A percentile compares a stretch with the other conserved stretches of the same genome.
phyloP scores from a whole-genome alignment of 2,888 invertebrate species.

The Boloria selene region DNA sequence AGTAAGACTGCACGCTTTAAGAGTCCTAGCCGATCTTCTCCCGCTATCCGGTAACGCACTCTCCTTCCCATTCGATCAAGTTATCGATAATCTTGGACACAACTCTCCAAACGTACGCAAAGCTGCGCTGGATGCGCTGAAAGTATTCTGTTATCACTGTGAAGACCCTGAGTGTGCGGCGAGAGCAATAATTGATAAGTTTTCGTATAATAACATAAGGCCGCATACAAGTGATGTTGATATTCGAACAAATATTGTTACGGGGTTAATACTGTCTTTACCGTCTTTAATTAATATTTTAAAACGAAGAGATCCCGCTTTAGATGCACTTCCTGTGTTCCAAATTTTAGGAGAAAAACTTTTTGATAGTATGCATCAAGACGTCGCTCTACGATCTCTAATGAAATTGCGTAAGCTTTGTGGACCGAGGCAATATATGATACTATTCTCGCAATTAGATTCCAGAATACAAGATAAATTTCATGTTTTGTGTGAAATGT shows the following conservation, averaged over 20 bases:
- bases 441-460: conserved; percentile 73
- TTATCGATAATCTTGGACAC: conserved; percentile 91
- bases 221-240: conserved; percentile 78
- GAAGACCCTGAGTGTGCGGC: conserved; percentile 86
- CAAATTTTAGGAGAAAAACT: conserved; percentile 81
- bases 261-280: conserved; percentile 85
- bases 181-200: conserved; percentile 84
- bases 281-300: conserved; percentile 84
- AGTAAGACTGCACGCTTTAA: conserved; percentile 90
- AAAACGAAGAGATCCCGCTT: conserved; percentile 69
- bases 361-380: conserved; percentile 81
- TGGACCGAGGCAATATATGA: conserved; percentile 85
- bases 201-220: conserved; percentile 83
- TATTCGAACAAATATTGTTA: conserved; percentile 81
- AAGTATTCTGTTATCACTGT: conserved; percentile 87
- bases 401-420: conserved; percentile 86
- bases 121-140: conserved; percentile 88
- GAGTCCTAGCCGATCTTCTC: conserved; percentile 90
- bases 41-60: conserved; percentile 87
- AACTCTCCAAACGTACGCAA: conserved; percentile 90
- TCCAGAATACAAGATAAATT: conserved; percentile 79
- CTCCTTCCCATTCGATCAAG: conserved; percentile 87
- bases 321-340: conserved; percentile 77
- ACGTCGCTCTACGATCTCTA: conserved; percentile 87
- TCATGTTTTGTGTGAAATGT: conserved; percentile 67